Evolutionary conservation across 1,140 invertebrate genomes (phyloP), one percentile per base, ranked within the genome.

Genomic region (Ceratosolen solmsi): DNA sequence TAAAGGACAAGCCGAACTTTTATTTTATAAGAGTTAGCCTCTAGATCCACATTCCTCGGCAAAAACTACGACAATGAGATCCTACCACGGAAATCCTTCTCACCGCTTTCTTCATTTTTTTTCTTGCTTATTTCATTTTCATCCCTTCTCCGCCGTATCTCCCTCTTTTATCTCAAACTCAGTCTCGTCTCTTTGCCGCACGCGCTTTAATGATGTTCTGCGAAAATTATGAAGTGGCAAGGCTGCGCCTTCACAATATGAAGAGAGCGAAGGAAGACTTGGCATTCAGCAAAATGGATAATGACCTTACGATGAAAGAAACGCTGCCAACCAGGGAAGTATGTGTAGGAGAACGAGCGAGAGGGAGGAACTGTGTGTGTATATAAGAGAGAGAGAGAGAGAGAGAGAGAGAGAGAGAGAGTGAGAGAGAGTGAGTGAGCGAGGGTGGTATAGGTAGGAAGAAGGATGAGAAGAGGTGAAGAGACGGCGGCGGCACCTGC

Each of bases 211-310:
- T 73, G 78, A 80, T 80, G 78, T 54, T 63, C 51, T 4, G 38
- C 22, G n/a, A 65, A 56, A 80, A 80, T 73, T 80, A 80, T 73
- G 68, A 80, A 80, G 78, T 80, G 78, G 30, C 38, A 15, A 17
- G 30, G 68, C 36, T 11, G 20, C 36, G 17, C 60, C 9, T 4
- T 54, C 3, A 46, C 36, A n/a, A 46, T n/a, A 70, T 25, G 68
- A 41, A 46, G 17, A 46, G 60, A 65, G 60, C 27, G 17, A 65
- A 36, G 41, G 25, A 73, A 73, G 49, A 56, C 49, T 74, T 30
- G 27, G n/a, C 20, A 73, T 49, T 72, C 54, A 80, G 49, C 38
- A 70, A 80, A 49, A 71, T 56, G 51, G 77, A 79, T 79, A 79
- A 79, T 58, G 49, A 79, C 51, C 65, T 30, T 25, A 56, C 13